A percentile compares a stretch with the other conserved stretches of the same genome.
Conservation (phyloP, 1,140 invertebrate genomes). For the Parasteatoda tepidariorum region DNA sequence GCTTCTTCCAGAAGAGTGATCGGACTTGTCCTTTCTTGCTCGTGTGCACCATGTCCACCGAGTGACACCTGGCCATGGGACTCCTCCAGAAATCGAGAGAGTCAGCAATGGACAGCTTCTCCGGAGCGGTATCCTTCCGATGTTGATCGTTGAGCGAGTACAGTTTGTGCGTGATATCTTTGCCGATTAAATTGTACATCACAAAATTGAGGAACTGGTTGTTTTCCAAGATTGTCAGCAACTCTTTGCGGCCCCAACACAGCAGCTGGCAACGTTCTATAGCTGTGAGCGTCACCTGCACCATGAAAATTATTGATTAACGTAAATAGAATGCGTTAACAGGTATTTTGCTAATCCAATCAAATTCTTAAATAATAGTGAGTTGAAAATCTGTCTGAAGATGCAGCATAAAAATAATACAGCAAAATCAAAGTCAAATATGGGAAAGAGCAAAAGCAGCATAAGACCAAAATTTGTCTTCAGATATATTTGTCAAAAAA, state of each 20-base stretch:
- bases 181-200: conserved; percentile 81
- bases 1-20: conserved; percentile 74
- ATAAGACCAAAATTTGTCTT: too few species aligned
- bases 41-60: conserved; percentile 83
- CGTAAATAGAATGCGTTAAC: background rate
- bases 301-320: conserved; percentile 22
- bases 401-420: background rate
- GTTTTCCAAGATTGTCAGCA: conserved; percentile 78
- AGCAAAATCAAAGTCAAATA: too few species aligned
- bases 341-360: background rate
- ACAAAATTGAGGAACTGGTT: conserved; percentile 79
- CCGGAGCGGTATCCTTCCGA: background rate
- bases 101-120: background rate
- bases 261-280: conserved; percentile 82
- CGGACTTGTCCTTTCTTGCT: conserved; percentile 79
- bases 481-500: too few species aligned
- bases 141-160: conserved; percentile 82
- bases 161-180: conserved; percentile 86
- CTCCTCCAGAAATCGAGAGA: conserved; percentile 52
- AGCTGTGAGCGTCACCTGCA: conserved; percentile 80
- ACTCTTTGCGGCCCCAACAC: conserved; percentile 80
- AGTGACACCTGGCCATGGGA: conserved; percentile 76
- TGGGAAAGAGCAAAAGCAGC: too few species aligned
- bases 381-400: background rate
- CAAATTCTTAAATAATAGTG: background rate